Base-by-base conservation (phyloP, 2,888 invertebrate genomes). In the Trissonchulus latispiculum region DNA sequence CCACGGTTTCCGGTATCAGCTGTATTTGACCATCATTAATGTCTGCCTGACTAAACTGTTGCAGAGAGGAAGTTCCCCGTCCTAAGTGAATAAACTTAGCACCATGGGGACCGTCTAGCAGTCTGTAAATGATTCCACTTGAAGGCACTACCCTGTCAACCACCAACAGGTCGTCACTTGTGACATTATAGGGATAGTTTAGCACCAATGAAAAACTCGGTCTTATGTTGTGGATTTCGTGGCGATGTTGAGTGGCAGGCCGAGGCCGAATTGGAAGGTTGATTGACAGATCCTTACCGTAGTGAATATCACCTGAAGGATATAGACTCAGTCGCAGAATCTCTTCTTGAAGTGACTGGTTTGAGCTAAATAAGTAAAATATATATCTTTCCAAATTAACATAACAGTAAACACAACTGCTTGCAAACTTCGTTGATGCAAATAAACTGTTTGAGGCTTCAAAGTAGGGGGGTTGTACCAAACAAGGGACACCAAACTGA, bases 1-100 rank as follows among this genome's bases (percentile, higher is more conserved):
- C 48, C 48, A 23, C 23, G 8, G 23, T 23, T 23, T 68, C 69
- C 79, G 93, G 94, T 79, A 92, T 91, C 82, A 95, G 95, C 81
- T 89, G 90, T 18, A 95, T 88, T 75, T 88, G 86, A 0, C 90
- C 90, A 72, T 89, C 88, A 81, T 93, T 91, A 23, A 95, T 86
- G 81, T 94, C 91, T 71, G 87, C 87, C 83, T 95, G 94, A 0
- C 91, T 91, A 82, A 95, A 94, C 78, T 88, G 88, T 69, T 87
- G 87, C 1, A 90, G 87, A 1, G 70, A 59, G 8, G 37, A n/a
- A 15, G 29, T 33, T 15, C 15, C 3, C 36, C n/a, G 28, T 3
- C n/a, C 31, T 33, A n/a, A 15, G 3, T 15, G 2, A n/a, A 68
- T 33, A 36, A 68, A 68, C 33, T 36, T 36, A n/a, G 69, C 69